Percentiles rank a stretch among this genome's conserved stretches.
Conservation (phyloP, 2,797 vertebrate species). For the Pangasius mekongensis region DNA sequence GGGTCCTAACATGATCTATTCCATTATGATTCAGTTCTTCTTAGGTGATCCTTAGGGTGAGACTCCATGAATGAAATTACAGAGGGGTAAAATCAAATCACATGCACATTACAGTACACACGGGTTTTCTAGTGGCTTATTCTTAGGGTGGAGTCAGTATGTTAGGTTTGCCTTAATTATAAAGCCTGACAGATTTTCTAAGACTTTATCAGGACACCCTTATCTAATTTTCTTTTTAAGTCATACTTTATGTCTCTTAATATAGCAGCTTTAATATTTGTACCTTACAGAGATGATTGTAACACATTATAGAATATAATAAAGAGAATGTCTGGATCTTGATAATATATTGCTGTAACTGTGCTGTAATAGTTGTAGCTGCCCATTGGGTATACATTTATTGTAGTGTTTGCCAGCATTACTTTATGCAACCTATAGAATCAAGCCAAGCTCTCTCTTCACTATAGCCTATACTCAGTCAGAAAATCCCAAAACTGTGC, state of each 20-base stretch:
- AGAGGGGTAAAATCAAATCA: background rate
- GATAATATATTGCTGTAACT: background rate
- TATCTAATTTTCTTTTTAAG: background rate
- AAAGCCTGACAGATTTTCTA: slow-evolving; percentile 4
- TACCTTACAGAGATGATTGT: background rate
- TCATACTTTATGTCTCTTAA: background rate
- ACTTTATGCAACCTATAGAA: background rate
- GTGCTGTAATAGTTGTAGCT: background rate
- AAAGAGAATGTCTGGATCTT: background rate
- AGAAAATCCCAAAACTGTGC: background rate
- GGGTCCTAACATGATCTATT: background rate
- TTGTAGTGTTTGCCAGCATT: background rate
- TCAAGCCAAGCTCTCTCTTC: background rate
- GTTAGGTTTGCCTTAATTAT: slow-evolving; percentile 6
- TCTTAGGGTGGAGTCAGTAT: background rate
- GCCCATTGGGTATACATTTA: background rate
- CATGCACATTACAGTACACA: background rate
- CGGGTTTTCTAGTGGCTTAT: background rate
- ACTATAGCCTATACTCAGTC: background rate
- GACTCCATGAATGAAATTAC: background rate
- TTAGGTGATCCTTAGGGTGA: background rate
- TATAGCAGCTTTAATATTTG: background rate
- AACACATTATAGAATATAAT: background rate
- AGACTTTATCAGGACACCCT: background rate
- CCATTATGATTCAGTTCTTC: background rate